Percentiles rank a stretch among this genome's conserved stretches.
These are phyloP conservation scores for Helicoverpa assulta DNA, from an alignment of 2,888 invertebrate species.

Conservation along the genomic window DNA sequence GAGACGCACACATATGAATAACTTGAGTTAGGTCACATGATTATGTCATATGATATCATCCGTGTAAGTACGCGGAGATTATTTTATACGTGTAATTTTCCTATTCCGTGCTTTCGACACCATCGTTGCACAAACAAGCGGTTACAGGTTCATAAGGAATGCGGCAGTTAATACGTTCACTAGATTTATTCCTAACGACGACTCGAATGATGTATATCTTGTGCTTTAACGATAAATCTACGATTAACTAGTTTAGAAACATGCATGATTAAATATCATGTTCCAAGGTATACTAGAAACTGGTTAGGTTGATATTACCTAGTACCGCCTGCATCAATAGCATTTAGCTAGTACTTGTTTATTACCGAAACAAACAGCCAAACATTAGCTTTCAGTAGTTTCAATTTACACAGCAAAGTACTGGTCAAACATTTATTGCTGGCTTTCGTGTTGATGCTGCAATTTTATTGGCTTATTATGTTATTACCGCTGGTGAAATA, in stretches of 20 bases:
- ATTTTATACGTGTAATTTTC: conserved; percentile 39
- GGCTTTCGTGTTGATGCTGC: conserved; percentile 12
- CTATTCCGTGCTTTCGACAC: conserved; percentile 56
- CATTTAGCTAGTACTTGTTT: conserved; percentile 14
- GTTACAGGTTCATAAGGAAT: conserved; percentile 61
- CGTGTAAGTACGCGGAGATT: conserved; percentile 16
- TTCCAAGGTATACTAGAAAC: conserved; percentile 24
- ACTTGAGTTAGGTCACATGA: neutral
- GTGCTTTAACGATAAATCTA: conserved; percentile 65
- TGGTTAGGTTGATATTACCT: conserved; percentile 16
- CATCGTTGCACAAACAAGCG: conserved; percentile 52
- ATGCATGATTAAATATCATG: conserved; percentile 54
- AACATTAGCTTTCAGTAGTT: conserved; percentile 3
- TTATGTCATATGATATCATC: conserved; percentile 23
- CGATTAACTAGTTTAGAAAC: conserved; percentile 52
- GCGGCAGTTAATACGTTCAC: conserved; percentile 63
- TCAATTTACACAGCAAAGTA: neutral
- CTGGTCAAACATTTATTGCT: conserved; percentile 1
- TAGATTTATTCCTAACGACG: conserved; percentile 64
- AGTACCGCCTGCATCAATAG: conserved; percentile 19
- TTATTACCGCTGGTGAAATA: conserved; percentile 32
- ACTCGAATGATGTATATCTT: conserved; percentile 66
- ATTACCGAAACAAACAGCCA: neutral
- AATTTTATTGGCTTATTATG: conserved; percentile 33
- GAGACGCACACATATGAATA: neutral